These are phyloP conservation scores for Neoscelio sp. DNA, from an alignment of 2,888 invertebrate species.

Conservation along the genomic window DNA sequence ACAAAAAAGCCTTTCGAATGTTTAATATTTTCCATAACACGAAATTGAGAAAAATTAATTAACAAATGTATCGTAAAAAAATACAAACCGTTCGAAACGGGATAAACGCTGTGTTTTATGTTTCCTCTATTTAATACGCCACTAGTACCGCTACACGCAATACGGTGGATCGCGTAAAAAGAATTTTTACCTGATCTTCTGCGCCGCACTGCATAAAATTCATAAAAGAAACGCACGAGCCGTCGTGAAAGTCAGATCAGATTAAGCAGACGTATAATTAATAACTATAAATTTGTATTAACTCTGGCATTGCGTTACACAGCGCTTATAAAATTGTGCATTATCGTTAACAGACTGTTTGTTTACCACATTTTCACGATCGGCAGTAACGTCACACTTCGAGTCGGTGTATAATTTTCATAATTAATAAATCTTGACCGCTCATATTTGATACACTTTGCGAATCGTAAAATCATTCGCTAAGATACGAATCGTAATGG, in stretches of 20 bases:
- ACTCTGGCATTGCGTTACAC: conserved; percentile 40
- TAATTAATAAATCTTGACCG: conserved; percentile 29
- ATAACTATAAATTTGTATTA: conserved; percentile 65
- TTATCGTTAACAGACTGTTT: conserved; percentile 47
- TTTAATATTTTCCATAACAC: no score
- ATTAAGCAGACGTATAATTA: conserved; percentile 62
- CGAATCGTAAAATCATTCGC: conserved; percentile 8
- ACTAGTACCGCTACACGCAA: conserved; percentile 49
- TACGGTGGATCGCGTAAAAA: conserved; percentile 39
- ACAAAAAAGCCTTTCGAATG: conserved; percentile 1
- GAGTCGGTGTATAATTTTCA: conserved; percentile 29
- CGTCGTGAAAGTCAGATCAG: conserved; percentile 55
- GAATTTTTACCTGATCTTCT: conserved; percentile 45
- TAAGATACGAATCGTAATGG: no score
- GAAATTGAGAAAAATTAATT: conserved; percentile 46
- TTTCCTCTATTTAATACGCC: conserved; percentile 53
- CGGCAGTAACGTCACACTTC: conserved; percentile 5
- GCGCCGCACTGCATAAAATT: conserved; percentile 48
- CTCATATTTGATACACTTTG: conserved; percentile 15
- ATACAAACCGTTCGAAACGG: conserved; percentile 22
- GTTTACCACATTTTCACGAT: conserved; percentile 28
- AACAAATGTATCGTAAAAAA: conserved; percentile 39
- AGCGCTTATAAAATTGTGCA: conserved; percentile 31
- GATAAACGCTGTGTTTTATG: conserved; percentile 48
- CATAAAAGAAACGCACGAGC: conserved; percentile 49